Percentiles rank a stretch among this genome's conserved stretches.
Conservation (phyloP, 2,113 vertebrate genomes). For the Paracanthobrama guichenoti region DNA sequence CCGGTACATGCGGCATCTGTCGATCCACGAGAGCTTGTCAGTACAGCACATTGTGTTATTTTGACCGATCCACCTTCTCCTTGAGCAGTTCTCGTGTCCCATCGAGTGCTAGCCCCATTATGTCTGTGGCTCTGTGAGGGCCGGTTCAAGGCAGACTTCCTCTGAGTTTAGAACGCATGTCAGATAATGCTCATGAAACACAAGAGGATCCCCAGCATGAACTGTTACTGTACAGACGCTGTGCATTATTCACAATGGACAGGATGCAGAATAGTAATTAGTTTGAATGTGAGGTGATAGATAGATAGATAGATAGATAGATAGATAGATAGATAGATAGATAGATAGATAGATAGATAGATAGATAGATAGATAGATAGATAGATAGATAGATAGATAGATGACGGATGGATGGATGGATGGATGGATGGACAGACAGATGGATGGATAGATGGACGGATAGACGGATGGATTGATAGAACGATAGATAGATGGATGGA, state of each 20-base stretch:
- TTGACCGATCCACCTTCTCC: background rate
- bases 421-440: background rate
- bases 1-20: background rate
- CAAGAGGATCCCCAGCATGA: background rate
- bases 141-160: background rate
- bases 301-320: background rate
- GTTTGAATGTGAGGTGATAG: background rate
- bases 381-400: too few species aligned
- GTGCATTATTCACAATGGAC: background rate
- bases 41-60: conserved; percentile 51
- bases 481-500: too few species aligned
- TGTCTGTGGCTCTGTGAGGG: background rate
- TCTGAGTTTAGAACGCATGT: conserved; percentile 29
- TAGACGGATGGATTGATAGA: too few species aligned
- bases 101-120: conserved; percentile 14
- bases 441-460: too few species aligned
- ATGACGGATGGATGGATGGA: background rate
- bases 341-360: too few species aligned
- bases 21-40: background rate
- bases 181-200: background rate
- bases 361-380: too few species aligned
- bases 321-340: too few species aligned
- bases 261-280: background rate
- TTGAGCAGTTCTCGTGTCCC: conserved; percentile 24
- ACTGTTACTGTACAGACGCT: background rate